phyloP scores from a whole-genome alignment of 2,113 vertebrate genomes.

The Gila orcuttii region DNA sequence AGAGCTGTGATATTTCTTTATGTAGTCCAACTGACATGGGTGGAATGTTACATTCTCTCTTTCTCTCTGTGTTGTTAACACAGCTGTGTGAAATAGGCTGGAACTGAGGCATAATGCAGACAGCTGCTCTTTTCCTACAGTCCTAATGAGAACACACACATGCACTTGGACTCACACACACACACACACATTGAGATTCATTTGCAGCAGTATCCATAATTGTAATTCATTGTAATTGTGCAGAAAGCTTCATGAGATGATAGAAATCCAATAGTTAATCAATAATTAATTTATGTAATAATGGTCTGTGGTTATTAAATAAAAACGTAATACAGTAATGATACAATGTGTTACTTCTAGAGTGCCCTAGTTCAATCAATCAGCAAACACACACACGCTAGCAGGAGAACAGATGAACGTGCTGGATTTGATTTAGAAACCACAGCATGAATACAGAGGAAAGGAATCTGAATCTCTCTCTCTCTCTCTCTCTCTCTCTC shows the following conservation, averaged over 20 bases:
- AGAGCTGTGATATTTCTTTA: conserved; percentile 41
- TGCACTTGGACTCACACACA: neutral
- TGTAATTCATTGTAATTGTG: conserved; percentile 23
- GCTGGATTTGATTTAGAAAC: conserved; percentile 53
- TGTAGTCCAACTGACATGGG: conserved; percentile 39
- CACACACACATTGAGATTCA: conserved; percentile 30
- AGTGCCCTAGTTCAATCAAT: conserved; percentile 35
- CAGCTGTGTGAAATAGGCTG: conserved; percentile 63
- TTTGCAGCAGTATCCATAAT: conserved; percentile 18
- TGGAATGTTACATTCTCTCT: conserved; percentile 42
- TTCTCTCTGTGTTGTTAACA: conserved; percentile 53
- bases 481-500: neutral
- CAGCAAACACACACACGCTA: conserved; percentile 25
- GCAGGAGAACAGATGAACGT: conserved; percentile 42
- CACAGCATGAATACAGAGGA: conserved; percentile 48
- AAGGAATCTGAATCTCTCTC: conserved; percentile 32
- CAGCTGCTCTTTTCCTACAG: conserved; percentile 56
- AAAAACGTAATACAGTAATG: conserved; percentile 39
- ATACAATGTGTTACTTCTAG: conserved; percentile 9
- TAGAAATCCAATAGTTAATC: conserved; percentile 35
- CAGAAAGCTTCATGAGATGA: conserved; percentile 17
- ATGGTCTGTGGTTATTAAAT: conserved; percentile 41
- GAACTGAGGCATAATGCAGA: conserved; percentile 59
- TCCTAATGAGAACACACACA: conserved; percentile 49
- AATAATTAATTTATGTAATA: conserved; percentile 36